These are phyloP conservation scores for Spodoptera littoralis DNA, from an alignment of 2,888 invertebrate genomes.

Conservation along the genomic window DNA sequence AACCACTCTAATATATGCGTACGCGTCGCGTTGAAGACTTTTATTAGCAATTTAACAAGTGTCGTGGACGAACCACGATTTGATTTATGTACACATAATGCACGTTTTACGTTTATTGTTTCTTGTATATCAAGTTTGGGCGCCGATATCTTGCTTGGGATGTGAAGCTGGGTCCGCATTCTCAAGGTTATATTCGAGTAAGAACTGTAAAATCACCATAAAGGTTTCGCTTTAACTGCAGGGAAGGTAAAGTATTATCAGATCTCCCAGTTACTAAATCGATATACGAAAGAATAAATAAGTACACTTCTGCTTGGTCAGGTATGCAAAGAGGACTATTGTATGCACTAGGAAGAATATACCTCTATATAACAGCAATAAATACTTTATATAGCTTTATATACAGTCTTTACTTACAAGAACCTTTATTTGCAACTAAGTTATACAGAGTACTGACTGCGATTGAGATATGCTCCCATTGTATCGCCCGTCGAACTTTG, in stretches of 20 bases:
- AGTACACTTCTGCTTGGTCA: too few relatives aligned
- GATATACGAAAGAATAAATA: too few relatives aligned
- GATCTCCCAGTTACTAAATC: too few relatives aligned
- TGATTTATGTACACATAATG: slow-evolving; percentile 84
- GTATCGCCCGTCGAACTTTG: too few relatives aligned
- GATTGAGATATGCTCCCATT: background rate
- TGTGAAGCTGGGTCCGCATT: slow-evolving; percentile 56
- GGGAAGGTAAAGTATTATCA: too few relatives aligned
- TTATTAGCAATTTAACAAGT: slow-evolving; percentile 86
- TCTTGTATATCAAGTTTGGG: slow-evolving; percentile 78
- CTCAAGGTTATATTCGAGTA: slow-evolving; percentile 30
- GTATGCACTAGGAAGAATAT: too few relatives aligned
- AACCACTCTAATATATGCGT: slow-evolving; percentile 81
- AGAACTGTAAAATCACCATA: too few relatives aligned
- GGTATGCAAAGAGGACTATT: too few relatives aligned
- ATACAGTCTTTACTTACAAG: background rate
- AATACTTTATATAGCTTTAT: background rate
- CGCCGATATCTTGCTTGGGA: slow-evolving; percentile 81
- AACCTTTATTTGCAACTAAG: background rate
- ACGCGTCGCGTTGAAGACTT: slow-evolving; percentile 79
- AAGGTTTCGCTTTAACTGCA: too few relatives aligned
- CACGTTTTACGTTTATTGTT: slow-evolving; percentile 80
- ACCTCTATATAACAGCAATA: background rate
- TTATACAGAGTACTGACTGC: background rate
- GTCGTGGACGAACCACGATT: slow-evolving; percentile 76